A percentile compares a stretch with the other conserved stretches of the same genome.
These are phyloP conservation scores for Nesoenas mayeri DNA, from an alignment of 2,113 vertebrate species.

Conservation along the genomic window DNA sequence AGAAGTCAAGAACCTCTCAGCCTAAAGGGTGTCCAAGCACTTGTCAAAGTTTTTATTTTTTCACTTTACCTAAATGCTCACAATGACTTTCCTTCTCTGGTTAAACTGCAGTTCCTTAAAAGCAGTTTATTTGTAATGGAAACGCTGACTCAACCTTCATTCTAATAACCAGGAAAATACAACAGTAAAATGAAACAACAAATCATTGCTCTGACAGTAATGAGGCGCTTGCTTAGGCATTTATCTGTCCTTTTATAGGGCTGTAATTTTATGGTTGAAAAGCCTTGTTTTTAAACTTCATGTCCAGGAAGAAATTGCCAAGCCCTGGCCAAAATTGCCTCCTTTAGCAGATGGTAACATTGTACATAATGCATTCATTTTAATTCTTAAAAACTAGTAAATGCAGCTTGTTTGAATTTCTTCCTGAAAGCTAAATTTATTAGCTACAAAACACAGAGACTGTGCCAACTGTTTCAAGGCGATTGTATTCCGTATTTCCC, in stretches of 20 bases:
- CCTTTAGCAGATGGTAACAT: slow-evolving; percentile 23
- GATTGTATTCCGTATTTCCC: not conserved
- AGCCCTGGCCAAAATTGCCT: not conserved
- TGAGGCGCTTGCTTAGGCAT: slow-evolving; percentile 13
- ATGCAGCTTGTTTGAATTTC: slow-evolving; percentile 33
- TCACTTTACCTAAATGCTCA: not conserved
- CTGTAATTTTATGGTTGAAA: slow-evolving; percentile 52
- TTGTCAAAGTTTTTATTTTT: not conserved
- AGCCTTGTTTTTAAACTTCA: not conserved
- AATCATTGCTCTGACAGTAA: slow-evolving; percentile 30
- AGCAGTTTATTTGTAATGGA: slow-evolving; percentile 13
- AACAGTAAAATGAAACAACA: slow-evolving; percentile 35
- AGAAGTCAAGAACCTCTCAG: not conserved
- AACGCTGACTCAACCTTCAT: not conserved
- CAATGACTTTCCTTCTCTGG: not conserved
- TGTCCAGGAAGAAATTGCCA: not conserved
- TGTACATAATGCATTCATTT: slow-evolving; percentile 8
- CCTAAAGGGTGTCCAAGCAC: not conserved
- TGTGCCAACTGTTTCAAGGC: slow-evolving; percentile 15
- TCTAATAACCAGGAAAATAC: slow-evolving; percentile 34
- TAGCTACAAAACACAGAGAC: slow-evolving; percentile 20
- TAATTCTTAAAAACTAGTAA: slow-evolving; percentile 39
- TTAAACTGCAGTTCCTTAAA: not conserved
- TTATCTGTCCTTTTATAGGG: slow-evolving; percentile 39
- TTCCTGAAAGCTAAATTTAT: slow-evolving; percentile 48